Percentiles rank a stretch among this genome's conserved stretches.
Evolutionary conservation across 2,888 invertebrate species (phyloP).

Genomic region (Metacarcinus magister): DNA sequence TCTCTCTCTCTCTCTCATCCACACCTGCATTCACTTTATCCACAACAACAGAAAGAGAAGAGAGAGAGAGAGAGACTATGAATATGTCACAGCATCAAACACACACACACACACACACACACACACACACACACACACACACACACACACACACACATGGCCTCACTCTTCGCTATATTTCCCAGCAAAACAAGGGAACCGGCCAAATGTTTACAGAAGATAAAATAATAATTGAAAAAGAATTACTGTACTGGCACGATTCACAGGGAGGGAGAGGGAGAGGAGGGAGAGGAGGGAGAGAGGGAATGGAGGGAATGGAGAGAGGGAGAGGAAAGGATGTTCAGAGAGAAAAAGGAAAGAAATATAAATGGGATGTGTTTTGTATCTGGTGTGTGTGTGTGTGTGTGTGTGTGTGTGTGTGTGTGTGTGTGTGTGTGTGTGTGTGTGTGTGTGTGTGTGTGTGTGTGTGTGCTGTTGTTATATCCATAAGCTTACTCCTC

Average conservation of each 20-base stretch:
- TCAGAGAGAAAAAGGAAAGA: background rate
- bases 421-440: conserved; percentile 48
- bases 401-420: conserved; percentile 57
- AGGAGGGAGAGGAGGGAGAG: background rate
- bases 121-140: conserved; percentile 52
- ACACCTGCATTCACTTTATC: background rate
- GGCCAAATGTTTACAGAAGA: background rate
- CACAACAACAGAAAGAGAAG: background rate
- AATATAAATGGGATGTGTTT: background rate
- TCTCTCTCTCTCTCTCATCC: too few relatives aligned
- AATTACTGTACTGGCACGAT: background rate
- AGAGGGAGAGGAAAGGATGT: background rate
- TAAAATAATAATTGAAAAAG: conserved; percentile 22
- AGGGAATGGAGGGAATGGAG: background rate
- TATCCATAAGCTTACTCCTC: background rate
- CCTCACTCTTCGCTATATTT: background rate
- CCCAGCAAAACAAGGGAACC: background rate
- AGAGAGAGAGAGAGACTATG: background rate
- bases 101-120: conserved; percentile 12
- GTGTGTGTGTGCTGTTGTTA: background rate
- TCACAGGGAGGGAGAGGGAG: background rate
- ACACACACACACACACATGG: conserved; percentile 27
- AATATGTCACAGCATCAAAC: background rate
- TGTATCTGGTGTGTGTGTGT: conserved; percentile 34
- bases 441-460: conserved; percentile 26